Conservation (phyloP, 2,113 vertebrate genomes). For the Sturnus vulgaris region DNA sequence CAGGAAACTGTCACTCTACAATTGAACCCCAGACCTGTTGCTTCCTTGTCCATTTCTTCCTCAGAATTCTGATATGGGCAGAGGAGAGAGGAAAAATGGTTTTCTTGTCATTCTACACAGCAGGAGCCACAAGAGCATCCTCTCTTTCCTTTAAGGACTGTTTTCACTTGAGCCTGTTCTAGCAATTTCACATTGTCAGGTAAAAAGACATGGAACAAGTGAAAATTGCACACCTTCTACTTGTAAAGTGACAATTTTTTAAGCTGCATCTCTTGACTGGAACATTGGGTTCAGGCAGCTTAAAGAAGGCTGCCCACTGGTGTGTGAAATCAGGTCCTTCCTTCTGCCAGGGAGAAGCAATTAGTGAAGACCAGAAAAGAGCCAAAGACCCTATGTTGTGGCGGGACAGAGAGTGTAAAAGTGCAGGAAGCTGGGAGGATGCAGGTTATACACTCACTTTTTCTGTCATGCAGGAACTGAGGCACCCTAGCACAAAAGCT, state of each 20-base stretch:
- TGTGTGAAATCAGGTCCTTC: not conserved
- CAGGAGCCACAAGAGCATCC: not conserved
- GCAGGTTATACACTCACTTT: accelerated
- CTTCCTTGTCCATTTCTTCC: not conserved
- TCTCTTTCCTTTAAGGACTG: not conserved
- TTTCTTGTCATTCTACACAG: not conserved
- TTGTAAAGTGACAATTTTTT: not conserved
- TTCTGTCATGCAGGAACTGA: not conserved
- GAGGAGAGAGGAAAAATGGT: not conserved
- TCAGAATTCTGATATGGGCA: not conserved
- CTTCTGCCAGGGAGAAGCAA: not conserved
- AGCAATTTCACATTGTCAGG: not conserved
- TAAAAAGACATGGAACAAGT: not conserved
- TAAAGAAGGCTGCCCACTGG: not conserved
- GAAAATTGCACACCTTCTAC: not conserved
- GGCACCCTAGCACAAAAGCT: not conserved
- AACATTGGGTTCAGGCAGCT: not conserved
- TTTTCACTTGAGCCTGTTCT: not conserved
- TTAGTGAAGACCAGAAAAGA: not conserved
- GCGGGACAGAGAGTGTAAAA: not conserved
- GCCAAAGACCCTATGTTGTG: not conserved
- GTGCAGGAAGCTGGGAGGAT: not conserved
- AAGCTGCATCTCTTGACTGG: not conserved
- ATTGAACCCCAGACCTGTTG: not conserved
- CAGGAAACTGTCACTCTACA: not conserved